phyloP scores from a whole-genome alignment of 1,140 invertebrate species.

The Neodiprion fabricii region DNA sequence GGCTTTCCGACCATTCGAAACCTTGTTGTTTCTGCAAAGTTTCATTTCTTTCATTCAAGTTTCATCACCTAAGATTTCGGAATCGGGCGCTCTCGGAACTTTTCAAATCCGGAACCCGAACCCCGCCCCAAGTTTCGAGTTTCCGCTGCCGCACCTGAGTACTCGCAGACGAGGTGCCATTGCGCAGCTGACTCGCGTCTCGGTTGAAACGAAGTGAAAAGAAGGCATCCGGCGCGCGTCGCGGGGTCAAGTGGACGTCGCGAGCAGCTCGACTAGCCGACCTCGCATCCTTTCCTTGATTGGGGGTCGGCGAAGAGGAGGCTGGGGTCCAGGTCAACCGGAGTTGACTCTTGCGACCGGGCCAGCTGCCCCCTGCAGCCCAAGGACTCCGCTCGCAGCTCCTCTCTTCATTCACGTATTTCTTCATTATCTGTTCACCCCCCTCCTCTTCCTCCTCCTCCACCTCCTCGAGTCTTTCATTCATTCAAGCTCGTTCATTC shows the following conservation, averaged over 20 bases:
- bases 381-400: neutral
- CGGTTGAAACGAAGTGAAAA: conserved; percentile 3
- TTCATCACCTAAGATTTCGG: too few species aligned
- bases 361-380: conserved; percentile 44
- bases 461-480: too few species aligned
- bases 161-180: conserved; percentile 9
- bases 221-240: conserved; percentile 51
- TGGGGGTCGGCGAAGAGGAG: conserved; percentile 28
- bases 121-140: neutral
- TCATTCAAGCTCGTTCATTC: too few species aligned
- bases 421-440: neutral
- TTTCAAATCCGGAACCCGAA: too few species aligned
- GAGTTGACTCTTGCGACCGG: conserved; percentile 42
- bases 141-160: too few species aligned
- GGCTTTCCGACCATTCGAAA: too few species aligned
- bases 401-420: neutral
- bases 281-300: conserved; percentile 39
- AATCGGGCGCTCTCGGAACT: too few species aligned
- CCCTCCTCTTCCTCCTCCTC: neutral
- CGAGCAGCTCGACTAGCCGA: conserved; percentile 48
- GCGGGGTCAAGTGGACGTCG: conserved; percentile 48
- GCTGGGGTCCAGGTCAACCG: conserved; percentile 48
- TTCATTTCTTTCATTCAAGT: too few species aligned
- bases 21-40: too few species aligned
- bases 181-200: neutral